Conservation (phyloP, 2,888 invertebrate species). For the Leptinotarsa tumamoca region DNA sequence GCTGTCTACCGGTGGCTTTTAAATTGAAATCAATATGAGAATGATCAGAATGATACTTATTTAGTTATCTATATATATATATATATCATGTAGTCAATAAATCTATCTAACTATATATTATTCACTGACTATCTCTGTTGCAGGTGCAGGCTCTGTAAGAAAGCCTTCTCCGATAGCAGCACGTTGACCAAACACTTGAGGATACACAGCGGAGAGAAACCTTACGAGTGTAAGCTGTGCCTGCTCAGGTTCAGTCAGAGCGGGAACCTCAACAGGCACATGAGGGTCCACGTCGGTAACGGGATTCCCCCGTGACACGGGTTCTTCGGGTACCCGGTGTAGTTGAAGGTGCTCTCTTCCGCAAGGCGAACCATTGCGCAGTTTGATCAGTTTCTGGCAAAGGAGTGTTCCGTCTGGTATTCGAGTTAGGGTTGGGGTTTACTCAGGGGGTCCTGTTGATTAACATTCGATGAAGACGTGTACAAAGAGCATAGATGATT, state of each 20-base stretch:
- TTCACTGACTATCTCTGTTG: slow-evolving; percentile 17
- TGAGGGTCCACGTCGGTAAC: slow-evolving; percentile 88
- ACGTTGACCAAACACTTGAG: slow-evolving; percentile 97
- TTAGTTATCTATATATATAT: too few species aligned
- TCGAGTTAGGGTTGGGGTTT: not conserved
- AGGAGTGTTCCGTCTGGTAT: not conserved
- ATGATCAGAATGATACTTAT: too few species aligned
- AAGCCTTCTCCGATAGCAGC: slow-evolving; percentile 98
- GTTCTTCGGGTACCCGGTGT: slow-evolving; percentile 40
- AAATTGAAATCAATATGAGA: too few species aligned
- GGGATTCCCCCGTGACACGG: slow-evolving; percentile 58
- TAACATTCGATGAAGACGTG: not conserved
- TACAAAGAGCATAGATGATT: not conserved
- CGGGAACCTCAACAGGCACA: slow-evolving; percentile 98
- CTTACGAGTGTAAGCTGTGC: slow-evolving; percentile 97
- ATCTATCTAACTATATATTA: not conserved
- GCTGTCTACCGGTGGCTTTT: too few species aligned
- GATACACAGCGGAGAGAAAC: slow-evolving; percentile 93
- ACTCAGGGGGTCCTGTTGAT: not conserved
- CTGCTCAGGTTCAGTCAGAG: slow-evolving; percentile 96
- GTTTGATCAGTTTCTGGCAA: not conserved
- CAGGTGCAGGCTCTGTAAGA: slow-evolving; percentile 92
- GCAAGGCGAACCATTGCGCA: not conserved
- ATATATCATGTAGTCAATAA: too few species aligned
- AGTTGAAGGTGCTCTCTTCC: slow-evolving; percentile 22